Base-by-base conservation (phyloP, 2,888 invertebrate species). In the Amphipoea oculea region DNA sequence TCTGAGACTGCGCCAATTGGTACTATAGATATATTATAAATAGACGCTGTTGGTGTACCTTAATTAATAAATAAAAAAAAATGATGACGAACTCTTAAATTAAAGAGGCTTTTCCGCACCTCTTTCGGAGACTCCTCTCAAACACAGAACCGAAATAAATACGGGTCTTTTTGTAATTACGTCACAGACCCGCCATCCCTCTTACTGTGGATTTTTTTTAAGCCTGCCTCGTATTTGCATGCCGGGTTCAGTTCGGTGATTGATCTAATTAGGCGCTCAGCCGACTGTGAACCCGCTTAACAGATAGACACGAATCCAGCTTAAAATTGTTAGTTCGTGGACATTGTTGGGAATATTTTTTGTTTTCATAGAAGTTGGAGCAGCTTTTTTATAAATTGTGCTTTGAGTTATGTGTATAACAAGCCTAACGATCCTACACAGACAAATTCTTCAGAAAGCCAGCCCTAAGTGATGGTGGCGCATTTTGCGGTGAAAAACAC, bases 211-310 rank as follows among this genome's bases (percentile, higher is more conserved):
- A 54, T 71, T 72, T 83, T 87, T 84, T 83, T 79, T 73, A 73
- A 67, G 68, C 76, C 69, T n/a, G 54, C 74, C 82, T 74, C 72
- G 63, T 85, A 82, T 86, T 84, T 76, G 76, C 78, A 83, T 84
- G 77, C 72, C 73, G 79, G 81, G 75, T 79, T 79, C 78, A 80
- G 89, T 84, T 90, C 87, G 86, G 82, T 79, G 89, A 87, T 88
- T 90, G 86, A 91, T 92, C 83, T 88, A 90, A 93, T 93, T 92
- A 93, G 72, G 77, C 87, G 89, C 86, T 84, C 90, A 89, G 17
- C 81, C 83, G 80, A 90, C 90, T 89, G 88, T 88, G 81, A 88
- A 89, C 78, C 78, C 78, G 78, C 68, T 82, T 72, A 82, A 83
- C 82, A 78, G 73, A 86, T 83, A 79, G 79, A 79, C 79, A 51